Evolutionary conservation across 2,797 vertebrate genomes (phyloP).

Genomic region (Oreochromis grahami): DNA sequence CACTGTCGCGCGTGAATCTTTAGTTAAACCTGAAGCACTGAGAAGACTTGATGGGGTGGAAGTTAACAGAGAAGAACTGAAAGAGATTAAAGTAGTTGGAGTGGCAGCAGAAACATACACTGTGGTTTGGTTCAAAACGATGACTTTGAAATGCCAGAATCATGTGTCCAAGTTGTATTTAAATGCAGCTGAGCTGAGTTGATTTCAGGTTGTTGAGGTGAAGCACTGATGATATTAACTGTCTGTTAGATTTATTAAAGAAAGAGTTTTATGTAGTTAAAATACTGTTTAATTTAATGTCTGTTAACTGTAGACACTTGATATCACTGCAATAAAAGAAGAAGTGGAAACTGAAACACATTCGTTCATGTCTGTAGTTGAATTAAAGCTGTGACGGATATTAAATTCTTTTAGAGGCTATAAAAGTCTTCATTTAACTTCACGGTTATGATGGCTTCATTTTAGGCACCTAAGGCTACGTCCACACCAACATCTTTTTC

Average conservation of each 20-base stretch:
- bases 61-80: neutral
- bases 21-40: neutral
- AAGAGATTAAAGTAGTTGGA: neutral
- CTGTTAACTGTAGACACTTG: no score
- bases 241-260: neutral
- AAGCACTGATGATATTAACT: accelerated
- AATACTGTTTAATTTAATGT: neutral
- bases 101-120: neutral
- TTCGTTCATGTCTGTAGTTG: no score
- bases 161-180: no score
- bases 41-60: neutral
- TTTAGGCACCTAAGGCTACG: neutral
- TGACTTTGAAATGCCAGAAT: accelerated
- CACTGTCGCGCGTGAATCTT: neutral
- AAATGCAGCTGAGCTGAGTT: neutral
- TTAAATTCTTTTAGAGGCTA: neutral
- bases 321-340: neutral
- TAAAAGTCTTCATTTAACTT: neutral
- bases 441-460: neutral
- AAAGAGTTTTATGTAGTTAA: accelerated
- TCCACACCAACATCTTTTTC: no score
- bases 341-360: neutral
- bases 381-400: neutral
- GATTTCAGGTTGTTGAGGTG: neutral
- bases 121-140: neutral